phyloP scores from a whole-genome alignment of 2,888 invertebrate species.

The Boloria selene region DNA sequence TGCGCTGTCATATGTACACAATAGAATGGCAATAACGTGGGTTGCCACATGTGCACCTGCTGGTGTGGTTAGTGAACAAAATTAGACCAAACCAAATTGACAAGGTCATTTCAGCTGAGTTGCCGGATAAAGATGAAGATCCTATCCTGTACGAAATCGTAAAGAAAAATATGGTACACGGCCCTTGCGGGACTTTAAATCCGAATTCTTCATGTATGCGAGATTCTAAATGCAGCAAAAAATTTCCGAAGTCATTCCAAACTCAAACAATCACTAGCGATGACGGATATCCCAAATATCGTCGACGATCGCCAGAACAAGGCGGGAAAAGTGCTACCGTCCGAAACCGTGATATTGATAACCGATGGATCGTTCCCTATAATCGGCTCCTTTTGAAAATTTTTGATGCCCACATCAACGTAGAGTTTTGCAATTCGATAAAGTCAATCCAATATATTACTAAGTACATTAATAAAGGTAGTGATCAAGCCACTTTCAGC shows the following conservation, averaged over 20 bases:
- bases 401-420: constrained; percentile 36
- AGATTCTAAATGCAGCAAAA: constrained; percentile 30
- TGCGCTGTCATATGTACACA: constrained; percentile 34
- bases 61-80: constrained; percentile 41
- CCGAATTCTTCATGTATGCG: constrained; percentile 41
- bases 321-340: constrained; percentile 41
- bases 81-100: constrained; percentile 42
- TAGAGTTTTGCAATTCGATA: constrained; percentile 38
- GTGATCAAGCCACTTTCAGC: constrained; percentile 41
- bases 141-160: constrained; percentile 34
- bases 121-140: constrained; percentile 37
- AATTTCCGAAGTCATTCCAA: constrained; percentile 41
- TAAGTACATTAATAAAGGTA: constrained; percentile 40
- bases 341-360: constrained; percentile 27
- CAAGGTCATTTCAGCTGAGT: constrained; percentile 43
- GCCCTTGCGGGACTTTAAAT: constrained; percentile 41
- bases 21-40: constrained; percentile 46
- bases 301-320: constrained; percentile 43
- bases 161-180: constrained; percentile 45
- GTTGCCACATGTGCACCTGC: constrained; percentile 41
- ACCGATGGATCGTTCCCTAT: constrained; percentile 38
- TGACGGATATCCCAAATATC: constrained; percentile 48
- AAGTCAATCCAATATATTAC: constrained; percentile 41
- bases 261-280: constrained; percentile 43
- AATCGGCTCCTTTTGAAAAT: constrained; percentile 24